Evolutionary conservation across 2,888 invertebrate species (phyloP).

Genomic region (Selenia dentaria): DNA sequence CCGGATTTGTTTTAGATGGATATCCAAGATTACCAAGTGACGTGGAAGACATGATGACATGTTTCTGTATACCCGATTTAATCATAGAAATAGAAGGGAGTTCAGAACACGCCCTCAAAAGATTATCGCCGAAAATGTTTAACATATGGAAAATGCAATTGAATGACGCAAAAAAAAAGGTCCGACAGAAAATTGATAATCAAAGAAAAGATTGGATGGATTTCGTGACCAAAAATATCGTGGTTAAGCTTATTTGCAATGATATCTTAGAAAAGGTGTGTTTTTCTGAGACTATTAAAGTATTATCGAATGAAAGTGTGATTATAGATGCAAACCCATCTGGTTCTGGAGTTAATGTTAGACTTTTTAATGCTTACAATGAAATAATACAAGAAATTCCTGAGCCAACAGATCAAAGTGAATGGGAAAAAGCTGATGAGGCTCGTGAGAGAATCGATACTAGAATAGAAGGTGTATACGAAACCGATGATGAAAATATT

Average conservation of each 20-base stretch:
- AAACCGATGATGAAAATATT: conserved; percentile 71
- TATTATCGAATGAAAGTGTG: conserved; percentile 58
- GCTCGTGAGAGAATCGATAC: conserved; percentile 69
- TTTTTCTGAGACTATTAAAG: conserved; percentile 30
- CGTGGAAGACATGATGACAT: conserved; percentile 75
- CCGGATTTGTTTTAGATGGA: conserved; percentile 85
- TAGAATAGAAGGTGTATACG: conserved; percentile 71
- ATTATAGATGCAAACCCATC: conserved; percentile 74
- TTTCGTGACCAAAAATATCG: conserved; percentile 55
- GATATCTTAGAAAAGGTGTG: conserved; percentile 54
- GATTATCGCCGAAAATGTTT: conserved; percentile 58
- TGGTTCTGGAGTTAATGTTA: conserved; percentile 59
- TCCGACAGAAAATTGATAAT: conserved; percentile 44
- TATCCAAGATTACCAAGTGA: conserved; percentile 85
- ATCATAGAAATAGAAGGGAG: conserved; percentile 76
- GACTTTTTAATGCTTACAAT: conserved; percentile 60
- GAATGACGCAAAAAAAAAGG: conserved; percentile 58
- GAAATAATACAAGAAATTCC: conserved; percentile 70
- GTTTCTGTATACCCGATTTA: conserved; percentile 84
- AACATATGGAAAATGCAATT: conserved; percentile 67
- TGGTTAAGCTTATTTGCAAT: conserved; percentile 56
- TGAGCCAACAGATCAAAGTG: conserved; percentile 69
- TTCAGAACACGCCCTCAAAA: conserved; percentile 53
- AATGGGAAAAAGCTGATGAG: conserved; percentile 78
- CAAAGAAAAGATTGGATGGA: conserved; percentile 55